Conservation (phyloP, 30 jellyfish, hydroid and myxozoan species). For the Mastigias papua region DNA sequence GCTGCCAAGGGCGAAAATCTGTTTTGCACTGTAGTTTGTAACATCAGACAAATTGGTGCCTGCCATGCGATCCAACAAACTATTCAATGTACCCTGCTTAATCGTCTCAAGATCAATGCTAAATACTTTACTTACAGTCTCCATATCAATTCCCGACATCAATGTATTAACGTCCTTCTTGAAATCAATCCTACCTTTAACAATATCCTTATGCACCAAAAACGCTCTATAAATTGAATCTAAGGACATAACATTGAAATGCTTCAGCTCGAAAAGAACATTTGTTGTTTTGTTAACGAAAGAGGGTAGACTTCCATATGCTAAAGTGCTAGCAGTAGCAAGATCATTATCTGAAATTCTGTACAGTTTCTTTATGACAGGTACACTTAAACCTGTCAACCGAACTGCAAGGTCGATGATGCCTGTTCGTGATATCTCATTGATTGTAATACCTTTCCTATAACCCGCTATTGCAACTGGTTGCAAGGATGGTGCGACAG, state of each 20-base stretch:
- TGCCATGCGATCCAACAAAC: background rate
- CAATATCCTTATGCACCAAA: background rate
- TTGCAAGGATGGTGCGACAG: background rate
- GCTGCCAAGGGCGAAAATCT: background rate
- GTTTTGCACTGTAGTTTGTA: background rate
- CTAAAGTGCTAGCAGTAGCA: background rate
- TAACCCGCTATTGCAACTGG: constrained; percentile 38
- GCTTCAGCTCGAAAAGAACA: constrained; percentile 1
- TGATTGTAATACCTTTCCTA: constrained; percentile 3
- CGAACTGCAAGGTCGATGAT: constrained; percentile 15
- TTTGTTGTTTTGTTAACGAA: constrained; percentile 15
- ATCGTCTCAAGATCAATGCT: background rate
- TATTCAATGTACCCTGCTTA: background rate
- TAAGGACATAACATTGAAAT: constrained; percentile 34
- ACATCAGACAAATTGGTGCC: constrained; percentile 42
- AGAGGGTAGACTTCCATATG: constrained; percentile 12
- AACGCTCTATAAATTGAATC: constrained; percentile 24
- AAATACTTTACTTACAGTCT: background rate
- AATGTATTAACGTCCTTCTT: constrained; percentile 1
- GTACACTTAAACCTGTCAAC: constrained; percentile 11
- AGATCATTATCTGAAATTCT: background rate
- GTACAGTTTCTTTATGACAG: constrained; percentile 2
- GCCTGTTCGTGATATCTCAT: background rate
- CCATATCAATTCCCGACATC: background rate
- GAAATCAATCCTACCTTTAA: constrained; percentile 32